Evolutionary conservation across 2,113 vertebrate species (phyloP).

Genomic region (Phaethon lepturus): DNA sequence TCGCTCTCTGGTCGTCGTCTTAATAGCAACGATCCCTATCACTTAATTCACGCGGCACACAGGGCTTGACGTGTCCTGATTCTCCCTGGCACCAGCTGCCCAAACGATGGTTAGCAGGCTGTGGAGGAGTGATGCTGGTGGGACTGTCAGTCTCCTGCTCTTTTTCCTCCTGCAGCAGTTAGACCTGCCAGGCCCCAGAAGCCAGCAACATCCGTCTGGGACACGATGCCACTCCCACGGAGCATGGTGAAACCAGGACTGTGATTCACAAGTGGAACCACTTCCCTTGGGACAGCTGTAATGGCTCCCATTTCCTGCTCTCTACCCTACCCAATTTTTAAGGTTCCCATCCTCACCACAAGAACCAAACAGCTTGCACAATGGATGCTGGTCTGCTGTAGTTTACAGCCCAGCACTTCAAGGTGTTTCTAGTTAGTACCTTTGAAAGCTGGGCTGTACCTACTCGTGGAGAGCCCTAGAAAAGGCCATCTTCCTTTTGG

Average conservation of each 20-base stretch:
- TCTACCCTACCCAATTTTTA: constrained; percentile 29
- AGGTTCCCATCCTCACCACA: constrained; percentile 52
- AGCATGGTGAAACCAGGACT: background rate
- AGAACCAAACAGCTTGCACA: constrained; percentile 25
- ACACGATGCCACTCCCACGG: background rate
- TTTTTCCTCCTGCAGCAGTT: background rate
- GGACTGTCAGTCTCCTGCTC: background rate
- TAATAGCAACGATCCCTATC: background rate
- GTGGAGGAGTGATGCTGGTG: background rate
- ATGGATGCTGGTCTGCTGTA: background rate
- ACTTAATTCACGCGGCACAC: background rate
- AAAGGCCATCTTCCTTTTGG: background rate
- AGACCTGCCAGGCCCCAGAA: background rate
- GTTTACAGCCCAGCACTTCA: background rate
- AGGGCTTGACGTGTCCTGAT: background rate
- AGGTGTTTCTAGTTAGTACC: background rate
- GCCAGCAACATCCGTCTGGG: background rate
- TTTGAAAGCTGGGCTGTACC: background rate
- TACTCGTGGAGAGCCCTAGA: background rate
- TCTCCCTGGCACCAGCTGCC: background rate
- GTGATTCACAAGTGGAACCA: constrained; percentile 61
- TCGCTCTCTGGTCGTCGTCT: background rate
- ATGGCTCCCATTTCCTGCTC: constrained; percentile 68
- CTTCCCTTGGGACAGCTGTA: constrained; percentile 60
- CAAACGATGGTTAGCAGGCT: background rate